Conservation (phyloP, 2,888 invertebrate species). For the Cheilosia impressa region DNA sequence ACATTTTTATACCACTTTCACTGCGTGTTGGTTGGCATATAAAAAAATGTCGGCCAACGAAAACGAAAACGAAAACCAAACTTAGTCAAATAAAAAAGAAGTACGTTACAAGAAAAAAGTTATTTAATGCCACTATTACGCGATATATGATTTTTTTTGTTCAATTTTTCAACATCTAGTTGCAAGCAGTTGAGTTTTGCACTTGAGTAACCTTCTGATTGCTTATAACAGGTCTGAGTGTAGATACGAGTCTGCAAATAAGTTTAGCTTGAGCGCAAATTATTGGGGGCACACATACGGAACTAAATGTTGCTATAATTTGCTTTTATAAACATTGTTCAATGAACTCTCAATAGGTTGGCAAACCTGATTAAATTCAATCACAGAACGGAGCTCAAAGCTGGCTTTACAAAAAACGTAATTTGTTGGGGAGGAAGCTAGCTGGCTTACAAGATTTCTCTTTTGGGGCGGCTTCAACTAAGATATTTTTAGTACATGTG, state of each 20-base stretch:
- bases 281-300: conserved; percentile 71
- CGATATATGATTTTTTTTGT: conserved; percentile 44
- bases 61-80: conserved; percentile 22
- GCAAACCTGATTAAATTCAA: conserved; percentile 57
- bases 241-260: conserved; percentile 31
- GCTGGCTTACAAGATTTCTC: conserved; percentile 18
- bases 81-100: conserved; percentile 3
- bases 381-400: conserved; percentile 57
- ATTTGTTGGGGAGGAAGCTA: not conserved
- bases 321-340: conserved; percentile 56
- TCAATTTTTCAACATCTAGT: conserved; percentile 18
- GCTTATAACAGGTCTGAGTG: conserved; percentile 26
- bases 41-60: not conserved
- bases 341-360: conserved; percentile 63
- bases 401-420: not conserved
- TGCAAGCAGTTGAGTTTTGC: conserved; percentile 55
- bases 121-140: conserved; percentile 70
- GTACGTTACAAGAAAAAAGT: conserved; percentile 32
- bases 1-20: conserved; percentile 63
- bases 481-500: not conserved
- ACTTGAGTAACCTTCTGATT: conserved; percentile 74
- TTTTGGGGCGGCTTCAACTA: not conserved
- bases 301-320: conserved; percentile 67
- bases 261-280: conserved; percentile 38
- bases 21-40: conserved; percentile 14